Evolutionary conservation across 2,888 invertebrate species (phyloP).

Genomic region (Drosophila sordidula): DNA sequence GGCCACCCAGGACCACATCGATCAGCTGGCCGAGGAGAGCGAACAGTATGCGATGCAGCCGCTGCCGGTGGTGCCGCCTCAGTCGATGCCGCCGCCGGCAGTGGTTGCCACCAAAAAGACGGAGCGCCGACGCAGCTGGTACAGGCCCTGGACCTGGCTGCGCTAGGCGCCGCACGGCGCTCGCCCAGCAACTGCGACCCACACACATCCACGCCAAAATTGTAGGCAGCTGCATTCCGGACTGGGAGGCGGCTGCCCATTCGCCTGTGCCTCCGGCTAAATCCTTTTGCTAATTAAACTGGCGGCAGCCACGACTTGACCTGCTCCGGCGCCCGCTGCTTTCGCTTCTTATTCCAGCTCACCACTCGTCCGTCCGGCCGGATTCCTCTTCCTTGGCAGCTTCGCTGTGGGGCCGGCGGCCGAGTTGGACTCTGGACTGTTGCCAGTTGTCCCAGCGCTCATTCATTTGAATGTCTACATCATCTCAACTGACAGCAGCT

Average conservation of each 20-base stretch:
- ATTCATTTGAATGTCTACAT: slow-evolving; percentile 76
- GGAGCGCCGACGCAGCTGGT: slow-evolving; percentile 39
- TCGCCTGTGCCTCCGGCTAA: slow-evolving; percentile 6
- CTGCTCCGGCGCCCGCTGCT: neutral
- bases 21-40: slow-evolving; percentile 26
- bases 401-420: neutral
- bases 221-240: slow-evolving; percentile 17
- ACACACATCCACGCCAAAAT: slow-evolving; percentile 24
- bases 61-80: slow-evolving; percentile 3
- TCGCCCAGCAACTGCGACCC: neutral
- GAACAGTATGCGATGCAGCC: neutral
- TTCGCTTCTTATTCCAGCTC: neutral
- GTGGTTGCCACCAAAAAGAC: neutral
- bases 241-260: slow-evolving; percentile 10
- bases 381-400: too few species aligned
- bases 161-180: slow-evolving; percentile 13
- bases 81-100: neutral
- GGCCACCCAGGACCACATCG: slow-evolving; percentile 52
- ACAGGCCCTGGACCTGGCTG: slow-evolving; percentile 63
- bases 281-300: slow-evolving; percentile 54
- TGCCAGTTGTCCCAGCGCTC: slow-evolving; percentile 41
- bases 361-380: neutral
- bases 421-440: slow-evolving; percentile 5
- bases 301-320: slow-evolving; percentile 18
- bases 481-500: slow-evolving; percentile 35